Evolutionary conservation across 2,113 vertebrate genomes (phyloP).

Genomic region (Dendrocopos noguchii): DNA sequence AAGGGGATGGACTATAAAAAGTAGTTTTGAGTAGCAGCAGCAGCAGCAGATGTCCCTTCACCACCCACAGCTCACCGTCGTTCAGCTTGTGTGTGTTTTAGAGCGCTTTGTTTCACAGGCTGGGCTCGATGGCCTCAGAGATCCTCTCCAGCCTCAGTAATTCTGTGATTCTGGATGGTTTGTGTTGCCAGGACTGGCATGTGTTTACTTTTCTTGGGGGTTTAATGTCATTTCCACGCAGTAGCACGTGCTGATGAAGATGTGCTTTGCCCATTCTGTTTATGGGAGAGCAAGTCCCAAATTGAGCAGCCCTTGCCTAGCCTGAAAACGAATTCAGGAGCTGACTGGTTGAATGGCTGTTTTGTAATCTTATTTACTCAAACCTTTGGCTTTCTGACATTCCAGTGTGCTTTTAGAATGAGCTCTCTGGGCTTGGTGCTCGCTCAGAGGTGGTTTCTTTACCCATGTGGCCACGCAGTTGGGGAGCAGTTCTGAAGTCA

Average conservation of each 20-base stretch:
- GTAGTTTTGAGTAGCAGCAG: background rate
- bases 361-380: background rate
- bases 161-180: background rate
- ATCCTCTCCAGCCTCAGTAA: too few relatives aligned
- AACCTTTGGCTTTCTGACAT: background rate
- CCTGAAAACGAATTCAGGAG: background rate
- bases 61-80: background rate
- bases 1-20: background rate
- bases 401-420: background rate
- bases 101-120: background rate
- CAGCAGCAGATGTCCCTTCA: background rate
- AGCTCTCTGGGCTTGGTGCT: background rate
- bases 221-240: background rate
- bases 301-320: background rate
- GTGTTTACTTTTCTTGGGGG: background rate
- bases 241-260: background rate
- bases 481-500: background rate
- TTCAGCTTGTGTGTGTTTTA: background rate
- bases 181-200: background rate
- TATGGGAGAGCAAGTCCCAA: background rate
- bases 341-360: background rate
- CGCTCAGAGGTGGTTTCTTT: background rate
- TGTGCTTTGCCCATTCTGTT: background rate
- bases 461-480: background rate
- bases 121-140: too few relatives aligned